Conservation (phyloP, 2,797 vertebrate genomes). For the Dermochelys coriacea region DNA sequence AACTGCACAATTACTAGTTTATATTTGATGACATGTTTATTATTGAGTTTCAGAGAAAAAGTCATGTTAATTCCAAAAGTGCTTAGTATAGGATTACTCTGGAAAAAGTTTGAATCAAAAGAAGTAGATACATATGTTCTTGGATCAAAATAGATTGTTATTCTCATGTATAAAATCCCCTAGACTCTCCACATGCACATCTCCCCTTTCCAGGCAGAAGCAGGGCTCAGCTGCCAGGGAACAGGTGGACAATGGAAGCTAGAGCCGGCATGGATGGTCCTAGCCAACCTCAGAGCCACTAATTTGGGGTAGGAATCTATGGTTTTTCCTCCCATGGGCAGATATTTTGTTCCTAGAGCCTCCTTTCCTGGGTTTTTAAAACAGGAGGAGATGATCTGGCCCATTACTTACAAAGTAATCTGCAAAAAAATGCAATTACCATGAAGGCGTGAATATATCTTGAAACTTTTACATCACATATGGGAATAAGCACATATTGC, state of each 20-base stretch:
- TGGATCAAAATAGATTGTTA: neutral
- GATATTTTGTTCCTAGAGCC: neutral
- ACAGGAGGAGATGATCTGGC: neutral
- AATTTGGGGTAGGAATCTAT: neutral
- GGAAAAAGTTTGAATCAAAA: conserved; percentile 8
- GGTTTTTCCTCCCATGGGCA: neutral
- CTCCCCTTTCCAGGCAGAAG: neutral
- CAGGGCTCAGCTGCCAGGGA: neutral
- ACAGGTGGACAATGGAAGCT: neutral
- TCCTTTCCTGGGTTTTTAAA: neutral
- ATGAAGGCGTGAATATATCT: neutral
- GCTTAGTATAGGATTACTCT: conserved; percentile 3
- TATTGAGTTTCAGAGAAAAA: neutral
- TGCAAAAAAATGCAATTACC: neutral
- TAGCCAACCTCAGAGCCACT: too few relatives aligned
- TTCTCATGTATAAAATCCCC: conserved; percentile 16
- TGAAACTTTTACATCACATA: neutral
- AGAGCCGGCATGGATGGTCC: neutral
- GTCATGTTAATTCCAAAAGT: neutral
- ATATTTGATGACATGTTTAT: conserved; percentile 4
- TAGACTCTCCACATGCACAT: neutral
- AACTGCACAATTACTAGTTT: neutral
- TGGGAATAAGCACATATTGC: neutral
- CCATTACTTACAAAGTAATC: neutral
- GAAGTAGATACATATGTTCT: neutral